phyloP scores from a whole-genome alignment of 1,140 invertebrate species.

The Cotesia vestalis region DNA sequence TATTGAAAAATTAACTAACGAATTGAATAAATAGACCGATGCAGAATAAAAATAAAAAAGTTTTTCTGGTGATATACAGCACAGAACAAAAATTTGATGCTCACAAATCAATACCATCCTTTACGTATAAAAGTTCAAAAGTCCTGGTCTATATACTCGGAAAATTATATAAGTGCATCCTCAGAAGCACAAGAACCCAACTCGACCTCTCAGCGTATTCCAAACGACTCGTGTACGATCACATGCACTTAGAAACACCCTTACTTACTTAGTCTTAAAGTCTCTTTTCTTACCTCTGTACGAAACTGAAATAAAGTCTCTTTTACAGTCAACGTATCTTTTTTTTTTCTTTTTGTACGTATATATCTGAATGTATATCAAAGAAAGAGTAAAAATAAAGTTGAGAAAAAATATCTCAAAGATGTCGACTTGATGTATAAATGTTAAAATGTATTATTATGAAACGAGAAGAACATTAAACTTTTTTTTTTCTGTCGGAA shows the following conservation, averaged over 20 bases:
- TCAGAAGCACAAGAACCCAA: background rate
- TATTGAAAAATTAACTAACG: too few species aligned
- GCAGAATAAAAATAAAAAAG: too few species aligned
- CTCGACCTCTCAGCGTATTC: constrained; percentile 14
- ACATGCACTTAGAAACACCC: constrained; percentile 33
- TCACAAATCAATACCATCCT: constrained; percentile 38
- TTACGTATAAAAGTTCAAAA: constrained; percentile 36
- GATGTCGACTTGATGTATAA: too few species aligned
- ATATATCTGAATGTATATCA: background rate
- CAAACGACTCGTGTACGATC: constrained; percentile 37
- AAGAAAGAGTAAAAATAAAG: background rate
- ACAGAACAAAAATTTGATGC: too few species aligned
- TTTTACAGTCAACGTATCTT: background rate
- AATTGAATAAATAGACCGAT: too few species aligned
- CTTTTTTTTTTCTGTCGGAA: too few species aligned
- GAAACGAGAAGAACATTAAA: too few species aligned
- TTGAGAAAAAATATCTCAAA: background rate
- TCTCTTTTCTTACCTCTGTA: constrained; percentile 5
- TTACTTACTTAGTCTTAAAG: constrained; percentile 27
- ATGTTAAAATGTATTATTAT: constrained; percentile 7
- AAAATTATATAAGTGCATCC: constrained; percentile 38
- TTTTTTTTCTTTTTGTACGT: background rate
- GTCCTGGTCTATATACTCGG: constrained; percentile 20
- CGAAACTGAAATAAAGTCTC: background rate
- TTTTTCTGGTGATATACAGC: too few species aligned